Base-by-base conservation (phyloP, 1,140 invertebrate genomes). In the Cardiocondyla obscurior region DNA sequence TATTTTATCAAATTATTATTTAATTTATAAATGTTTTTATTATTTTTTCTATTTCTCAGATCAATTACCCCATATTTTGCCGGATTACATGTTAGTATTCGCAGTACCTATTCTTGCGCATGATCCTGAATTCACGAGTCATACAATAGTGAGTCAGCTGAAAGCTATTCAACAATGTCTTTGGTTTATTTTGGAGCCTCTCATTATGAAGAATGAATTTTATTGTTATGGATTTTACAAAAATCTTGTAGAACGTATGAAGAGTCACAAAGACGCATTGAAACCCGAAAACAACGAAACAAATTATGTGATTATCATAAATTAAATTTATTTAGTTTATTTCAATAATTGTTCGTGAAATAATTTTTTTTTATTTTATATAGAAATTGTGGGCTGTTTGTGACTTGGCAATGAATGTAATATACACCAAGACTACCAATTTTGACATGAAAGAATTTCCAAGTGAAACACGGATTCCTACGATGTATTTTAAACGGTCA, bases 151-250 rank as follows among this genome's bases (percentile, higher is more conserved):
- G 4, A 94, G 95, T 12, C 96, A 98, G 87, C 95, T 98, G 19
- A 96, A 96, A 92, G 94, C 95, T 39, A 96, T 98, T 84, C 96
- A 97, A 89, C 96, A 97, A 89, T 99, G 98, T 93, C 94, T 99
- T 10, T 98, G 97, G 96, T 99, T 99, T 90, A 96, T 99, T 58
- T 94, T 99, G 85, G 99, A 99, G 92, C 98, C 98, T 6, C 95
- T 99, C 2, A 98, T 99, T 81, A 96, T 96, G 0, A 98, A 98
- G 92, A 98, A 98, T 89, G 98, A 99, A 89, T 97, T 97, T 89
- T 99, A 99, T 93, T 99, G 97, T 90, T 98, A 98, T 93, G 96
- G 97, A n/a, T 99, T 99, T 94, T 99, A 99, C 92, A 98, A 98
- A 95, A 97, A 96, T 89, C 95, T 99, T 19, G 96, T 99, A 60